Base-by-base conservation (phyloP, 1,140 invertebrate genomes). In the Gryon sp. region DNA sequence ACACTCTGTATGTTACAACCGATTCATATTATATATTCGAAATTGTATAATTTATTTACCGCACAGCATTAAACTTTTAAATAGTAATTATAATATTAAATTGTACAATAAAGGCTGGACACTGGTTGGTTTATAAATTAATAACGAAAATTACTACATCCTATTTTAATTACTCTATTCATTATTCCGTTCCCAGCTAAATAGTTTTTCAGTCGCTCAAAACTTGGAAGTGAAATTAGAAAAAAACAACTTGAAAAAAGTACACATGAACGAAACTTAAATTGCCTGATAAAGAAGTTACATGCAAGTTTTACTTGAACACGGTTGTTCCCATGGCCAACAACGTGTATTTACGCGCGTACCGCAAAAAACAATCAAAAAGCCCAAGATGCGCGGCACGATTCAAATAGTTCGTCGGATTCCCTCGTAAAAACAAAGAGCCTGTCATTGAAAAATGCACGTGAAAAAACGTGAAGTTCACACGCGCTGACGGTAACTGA, bases 221-320 rank as follows among this genome's bases (percentile, higher is more conserved):
- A 16, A 4, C 45, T 12, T 2, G 19, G 19, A 12, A 32, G 15
- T 24, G n/a, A 55, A 55, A 20, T 38, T n/a, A n/a, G 15, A 40
- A 57, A 26, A 40, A 41, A 36, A n/a, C n/a, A n/a, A n/a, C n/a
- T n/a, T n/a, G n/a, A 40, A 34, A 65, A 52, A 40, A 43, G 16
- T 12, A 41, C 36, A 55, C 48, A 22, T 38, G 43, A 68, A 32
- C 7, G 15, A 36, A 32, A 45, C 26, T 66, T 46, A 55, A 57
- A 68, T 45, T 52, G 30, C 41, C 45, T 60, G 32, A 73, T 52
- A 73, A 73, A 68, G 48, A 55, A 66, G 52, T 68, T 57, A 68
- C 52, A 48, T 11, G 52, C 40, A 19, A 46, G 52, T 50, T 59
- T 38, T 32, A 41, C 52, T 46, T 57, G 11, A 59, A 12, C 40